These are phyloP conservation scores for Argynnis bischoffii DNA, from an alignment of 2,888 invertebrate species.

Conservation along the genomic window DNA sequence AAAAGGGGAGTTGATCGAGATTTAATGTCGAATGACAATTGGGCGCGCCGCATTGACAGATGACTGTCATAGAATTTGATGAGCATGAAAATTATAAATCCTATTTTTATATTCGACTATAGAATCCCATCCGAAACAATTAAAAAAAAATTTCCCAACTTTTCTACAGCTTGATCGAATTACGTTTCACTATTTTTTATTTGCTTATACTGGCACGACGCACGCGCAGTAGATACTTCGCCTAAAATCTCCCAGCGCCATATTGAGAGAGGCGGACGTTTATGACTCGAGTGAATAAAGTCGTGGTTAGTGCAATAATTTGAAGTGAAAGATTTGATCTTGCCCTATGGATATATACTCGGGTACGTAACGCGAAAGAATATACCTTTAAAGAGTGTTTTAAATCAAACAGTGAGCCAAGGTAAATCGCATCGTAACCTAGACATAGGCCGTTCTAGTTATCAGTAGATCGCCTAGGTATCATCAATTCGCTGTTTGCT, in stretches of 20 bases:
- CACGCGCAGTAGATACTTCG: constrained; percentile 81
- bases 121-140: constrained; percentile 40
- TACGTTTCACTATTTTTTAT: constrained; percentile 63
- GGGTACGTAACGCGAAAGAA: constrained; percentile 78
- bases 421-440: constrained; percentile 80
- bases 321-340: constrained; percentile 80
- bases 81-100: constrained; percentile 69
- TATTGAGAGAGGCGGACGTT: constrained; percentile 89
- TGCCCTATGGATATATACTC: constrained; percentile 83
- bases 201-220: constrained; percentile 75
- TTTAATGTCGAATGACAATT: constrained; percentile 43
- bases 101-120: constrained; percentile 50
- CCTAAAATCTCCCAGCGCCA: constrained; percentile 86
- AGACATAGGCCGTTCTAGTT: constrained; percentile 85
- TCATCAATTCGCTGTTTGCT: constrained; percentile 83
- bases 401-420: constrained; percentile 55
- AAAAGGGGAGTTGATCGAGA: constrained; percentile 19
- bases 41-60: constrained; percentile 41
- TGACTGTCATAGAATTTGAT: constrained; percentile 66
- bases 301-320: constrained; percentile 82
- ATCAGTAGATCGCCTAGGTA: constrained; percentile 83
- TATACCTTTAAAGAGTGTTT: constrained; percentile 58
- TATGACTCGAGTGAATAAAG: constrained; percentile 82
- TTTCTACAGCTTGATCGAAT: constrained; percentile 51
- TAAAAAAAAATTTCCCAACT: constrained; percentile 48